phyloP scores from a whole-genome alignment of 2,888 invertebrate species.

The Drosophila rubida region DNA sequence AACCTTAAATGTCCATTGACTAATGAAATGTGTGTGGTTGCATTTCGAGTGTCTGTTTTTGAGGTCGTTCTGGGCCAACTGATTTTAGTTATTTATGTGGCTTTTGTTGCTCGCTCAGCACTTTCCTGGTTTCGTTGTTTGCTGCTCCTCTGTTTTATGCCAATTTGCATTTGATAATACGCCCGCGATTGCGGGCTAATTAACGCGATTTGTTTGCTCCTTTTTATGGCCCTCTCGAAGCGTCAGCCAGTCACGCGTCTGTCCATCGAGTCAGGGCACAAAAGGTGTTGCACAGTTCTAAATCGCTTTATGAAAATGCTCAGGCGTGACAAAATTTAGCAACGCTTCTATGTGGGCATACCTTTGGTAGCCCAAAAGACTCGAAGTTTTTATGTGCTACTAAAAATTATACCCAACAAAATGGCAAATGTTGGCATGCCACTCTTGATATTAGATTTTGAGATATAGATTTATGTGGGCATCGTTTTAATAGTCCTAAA shows the following conservation, averaged over 20 bases:
- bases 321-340: conserved; percentile 15
- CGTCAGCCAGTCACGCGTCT: conserved; percentile 32
- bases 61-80: conserved; percentile 83
- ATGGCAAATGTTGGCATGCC: too few relatives aligned
- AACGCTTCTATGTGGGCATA: conserved; percentile 12
- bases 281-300: conserved; percentile 31
- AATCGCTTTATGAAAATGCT: not conserved
- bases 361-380: too few relatives aligned
- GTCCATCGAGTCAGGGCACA: conserved; percentile 63
- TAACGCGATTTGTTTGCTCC: conserved; percentile 71
- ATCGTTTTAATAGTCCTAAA: too few relatives aligned
- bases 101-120: conserved; percentile 30
- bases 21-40: conserved; percentile 63
- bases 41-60: conserved; percentile 20
- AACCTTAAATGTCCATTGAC: conserved; percentile 63
- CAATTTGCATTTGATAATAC: conserved; percentile 74
- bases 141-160: conserved; percentile 42
- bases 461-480: too few relatives aligned
- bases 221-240: conserved; percentile 47
- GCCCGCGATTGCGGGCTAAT: conserved; percentile 75
- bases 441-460: too few relatives aligned
- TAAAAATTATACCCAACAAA: too few relatives aligned
- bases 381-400: too few relatives aligned
- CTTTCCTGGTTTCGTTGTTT: conserved; percentile 9
- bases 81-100: conserved; percentile 80